Percentiles rank a stretch among this genome's conserved stretches.
phyloP scores from a whole-genome alignment of 2,113 vertebrate species.

The Formicarius rufipectus region DNA sequence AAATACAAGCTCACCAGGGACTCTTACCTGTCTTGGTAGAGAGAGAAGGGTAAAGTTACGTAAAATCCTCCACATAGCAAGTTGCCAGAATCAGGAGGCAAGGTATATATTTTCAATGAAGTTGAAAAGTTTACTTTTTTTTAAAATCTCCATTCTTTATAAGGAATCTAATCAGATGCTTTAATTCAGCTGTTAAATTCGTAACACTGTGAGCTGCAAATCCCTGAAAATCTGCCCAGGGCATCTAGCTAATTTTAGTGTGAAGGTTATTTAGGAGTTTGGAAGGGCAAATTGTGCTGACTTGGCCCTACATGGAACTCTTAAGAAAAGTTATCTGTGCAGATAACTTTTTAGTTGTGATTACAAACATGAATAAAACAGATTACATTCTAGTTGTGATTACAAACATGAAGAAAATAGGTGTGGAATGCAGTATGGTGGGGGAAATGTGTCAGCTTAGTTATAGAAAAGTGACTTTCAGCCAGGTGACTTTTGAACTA shows the following conservation, averaged over 20 bases:
- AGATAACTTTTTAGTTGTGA: background rate
- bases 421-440: background rate
- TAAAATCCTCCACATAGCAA: background rate
- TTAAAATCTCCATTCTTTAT: background rate
- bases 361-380: background rate
- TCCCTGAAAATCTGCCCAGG: background rate
- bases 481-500: background rate
- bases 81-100: background rate
- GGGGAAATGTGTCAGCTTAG: background rate
- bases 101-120: background rate
- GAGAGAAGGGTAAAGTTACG: background rate
- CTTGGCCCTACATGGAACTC: background rate
- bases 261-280: background rate
- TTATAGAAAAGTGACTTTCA: background rate
- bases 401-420: background rate
- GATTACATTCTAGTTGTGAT: no score
- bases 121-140: background rate
- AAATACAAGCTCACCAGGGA: background rate
- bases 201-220: background rate
- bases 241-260: conserved; percentile 35
- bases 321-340: background rate
- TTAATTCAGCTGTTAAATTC: background rate
- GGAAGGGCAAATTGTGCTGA: background rate
- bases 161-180: background rate
- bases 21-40: background rate